Conservation (phyloP, 2,797 vertebrate species). For the Forpus xanthops region DNA sequence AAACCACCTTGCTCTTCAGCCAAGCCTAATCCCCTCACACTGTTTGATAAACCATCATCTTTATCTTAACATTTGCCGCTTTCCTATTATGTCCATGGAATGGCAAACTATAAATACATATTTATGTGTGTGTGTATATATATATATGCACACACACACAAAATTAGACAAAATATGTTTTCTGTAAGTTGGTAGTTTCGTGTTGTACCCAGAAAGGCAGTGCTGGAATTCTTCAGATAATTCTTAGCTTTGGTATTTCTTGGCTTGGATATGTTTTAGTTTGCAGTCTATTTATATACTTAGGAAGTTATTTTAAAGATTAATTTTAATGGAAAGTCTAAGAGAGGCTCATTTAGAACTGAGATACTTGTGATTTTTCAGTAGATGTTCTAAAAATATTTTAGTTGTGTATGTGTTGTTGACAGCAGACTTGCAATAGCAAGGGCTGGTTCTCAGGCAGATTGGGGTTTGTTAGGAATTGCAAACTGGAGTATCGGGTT, state of each 20-base stretch:
- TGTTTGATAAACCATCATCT: background rate
- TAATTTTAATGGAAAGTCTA: constrained; percentile 19
- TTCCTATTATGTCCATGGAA: background rate
- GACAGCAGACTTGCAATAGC: background rate
- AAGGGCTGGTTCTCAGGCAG: background rate
- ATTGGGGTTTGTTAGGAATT: background rate
- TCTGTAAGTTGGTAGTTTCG: constrained; percentile 19
- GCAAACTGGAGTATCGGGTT: background rate
- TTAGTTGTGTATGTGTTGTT: background rate
- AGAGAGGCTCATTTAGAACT: background rate
- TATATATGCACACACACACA: background rate
- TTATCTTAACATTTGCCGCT: background rate
- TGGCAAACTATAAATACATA: background rate
- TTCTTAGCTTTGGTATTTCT: constrained; percentile 6
- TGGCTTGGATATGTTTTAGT: background rate
- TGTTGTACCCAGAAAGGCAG: background rate
- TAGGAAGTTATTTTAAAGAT: constrained; percentile 47
- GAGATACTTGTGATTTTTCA: background rate
- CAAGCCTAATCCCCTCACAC: background rate
- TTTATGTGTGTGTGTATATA: fast-evolving
- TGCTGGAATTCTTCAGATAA: constrained; percentile 32
- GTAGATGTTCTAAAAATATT: constrained; percentile 2
- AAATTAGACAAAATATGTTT: constrained; percentile 26
- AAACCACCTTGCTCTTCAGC: background rate
- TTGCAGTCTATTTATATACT: constrained; percentile 31